Percentiles rank a stretch among this genome's conserved stretches.
These are phyloP conservation scores for Pelodytes ibericus DNA, from an alignment of 2,797 vertebrate genomes.

Conservation along the genomic window DNA sequence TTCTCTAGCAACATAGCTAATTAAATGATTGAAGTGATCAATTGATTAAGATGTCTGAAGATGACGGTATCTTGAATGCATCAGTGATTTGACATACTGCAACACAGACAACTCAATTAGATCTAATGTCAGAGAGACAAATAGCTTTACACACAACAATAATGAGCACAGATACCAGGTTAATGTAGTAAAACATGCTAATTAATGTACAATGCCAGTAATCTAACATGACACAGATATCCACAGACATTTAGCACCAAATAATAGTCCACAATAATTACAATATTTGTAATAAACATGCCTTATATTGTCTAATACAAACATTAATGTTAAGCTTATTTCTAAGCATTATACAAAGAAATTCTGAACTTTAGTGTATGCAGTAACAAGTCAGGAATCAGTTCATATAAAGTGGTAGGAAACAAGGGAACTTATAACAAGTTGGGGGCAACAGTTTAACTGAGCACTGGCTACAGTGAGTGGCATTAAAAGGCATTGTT, in stretches of 20 bases:
- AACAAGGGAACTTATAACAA: too few species aligned
- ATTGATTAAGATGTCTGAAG: constrained; percentile 35
- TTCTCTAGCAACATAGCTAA: constrained; percentile 2
- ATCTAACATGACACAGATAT: not conserved
- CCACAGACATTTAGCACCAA: not conserved
- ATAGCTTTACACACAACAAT: constrained; percentile 20
- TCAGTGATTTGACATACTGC: constrained; percentile 25
- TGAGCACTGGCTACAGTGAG: too few species aligned
- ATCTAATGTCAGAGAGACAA: constrained; percentile 17
- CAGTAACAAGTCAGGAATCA: too few species aligned
- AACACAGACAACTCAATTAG: constrained; percentile 47
- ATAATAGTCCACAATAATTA: too few species aligned
- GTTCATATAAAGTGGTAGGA: too few species aligned
- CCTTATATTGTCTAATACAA: too few species aligned
- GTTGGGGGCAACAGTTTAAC: too few species aligned
- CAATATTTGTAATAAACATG: too few species aligned
- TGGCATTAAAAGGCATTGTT: too few species aligned
- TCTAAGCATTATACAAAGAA: too few species aligned
- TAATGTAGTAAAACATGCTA: constrained; percentile 30
- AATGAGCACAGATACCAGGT: constrained; percentile 18
- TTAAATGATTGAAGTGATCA: constrained; percentile 13
- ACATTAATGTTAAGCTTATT: too few species aligned
- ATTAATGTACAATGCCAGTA: not conserved
- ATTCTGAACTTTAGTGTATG: too few species aligned
- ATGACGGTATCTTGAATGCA: not conserved